Percentiles rank a stretch among this genome's conserved stretches.
Evolutionary conservation across 1,140 invertebrate genomes (phyloP).

Genomic region (Drosophila parabipectinata): DNA sequence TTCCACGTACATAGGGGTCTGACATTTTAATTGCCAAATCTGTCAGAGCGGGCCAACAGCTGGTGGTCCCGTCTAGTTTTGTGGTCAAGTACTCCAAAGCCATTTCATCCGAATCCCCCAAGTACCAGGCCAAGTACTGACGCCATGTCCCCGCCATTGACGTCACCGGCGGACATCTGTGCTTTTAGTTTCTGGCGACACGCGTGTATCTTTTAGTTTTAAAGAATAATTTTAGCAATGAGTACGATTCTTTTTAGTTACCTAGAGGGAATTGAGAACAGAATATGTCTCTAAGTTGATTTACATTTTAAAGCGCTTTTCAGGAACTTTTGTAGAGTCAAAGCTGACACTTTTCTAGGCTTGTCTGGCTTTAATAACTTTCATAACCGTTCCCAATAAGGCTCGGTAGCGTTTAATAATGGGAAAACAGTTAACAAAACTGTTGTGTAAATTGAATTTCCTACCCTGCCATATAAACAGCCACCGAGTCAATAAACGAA

Average conservation of each 20-base stretch:
- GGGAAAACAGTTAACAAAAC: constrained; percentile 51
- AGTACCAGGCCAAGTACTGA: constrained; percentile 24
- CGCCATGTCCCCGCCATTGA: constrained; percentile 41
- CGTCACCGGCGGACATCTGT: constrained; percentile 51
- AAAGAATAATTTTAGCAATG: constrained; percentile 10
- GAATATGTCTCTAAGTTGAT: too few species aligned
- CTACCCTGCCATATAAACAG: constrained; percentile 37
- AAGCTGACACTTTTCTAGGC: constrained; percentile 31
- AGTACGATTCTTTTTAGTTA: constrained; percentile 1
- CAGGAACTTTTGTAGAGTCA: constrained; percentile 29
- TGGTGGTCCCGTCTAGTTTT: constrained; percentile 55
- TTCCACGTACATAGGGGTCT: constrained; percentile 16
- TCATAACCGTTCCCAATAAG: constrained; percentile 44
- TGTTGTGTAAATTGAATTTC: constrained; percentile 58
- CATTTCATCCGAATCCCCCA: constrained; percentile 8
- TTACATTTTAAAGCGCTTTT: too few species aligned
- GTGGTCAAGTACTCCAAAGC: constrained; percentile 37
- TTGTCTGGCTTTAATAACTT: constrained; percentile 42
- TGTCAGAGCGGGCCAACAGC: constrained; percentile 58
- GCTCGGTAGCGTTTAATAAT: constrained; percentile 32
- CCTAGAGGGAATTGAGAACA: constrained; percentile 7
- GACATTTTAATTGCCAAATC: constrained; percentile 69
- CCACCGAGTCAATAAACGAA: constrained; percentile 42
- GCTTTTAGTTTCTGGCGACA: constrained; percentile 17
- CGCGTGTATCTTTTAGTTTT: constrained; percentile 46